phyloP scores from a whole-genome alignment of 2,113 vertebrate genomes.

The Poeciliopsis turrubarensis region DNA sequence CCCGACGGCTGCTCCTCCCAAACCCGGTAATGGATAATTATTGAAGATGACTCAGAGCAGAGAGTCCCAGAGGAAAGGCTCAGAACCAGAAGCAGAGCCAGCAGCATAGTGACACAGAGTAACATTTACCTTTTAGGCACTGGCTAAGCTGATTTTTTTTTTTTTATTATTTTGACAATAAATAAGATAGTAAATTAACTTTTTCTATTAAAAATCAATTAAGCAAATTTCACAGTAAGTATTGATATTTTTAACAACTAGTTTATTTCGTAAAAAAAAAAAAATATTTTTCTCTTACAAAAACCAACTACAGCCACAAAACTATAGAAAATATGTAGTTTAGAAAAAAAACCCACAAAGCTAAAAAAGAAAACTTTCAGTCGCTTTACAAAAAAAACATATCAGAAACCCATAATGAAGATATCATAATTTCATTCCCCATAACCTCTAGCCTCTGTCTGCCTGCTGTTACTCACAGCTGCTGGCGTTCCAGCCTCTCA shows the following conservation, averaged over 20 bases:
- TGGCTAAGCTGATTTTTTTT: slow-evolving; percentile 45
- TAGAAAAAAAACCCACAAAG: neutral
- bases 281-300: slow-evolving; percentile 12
- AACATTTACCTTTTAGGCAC: slow-evolving; percentile 8
- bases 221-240: no score
- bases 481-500: slow-evolving; percentile 49
- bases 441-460: slow-evolving; percentile 10
- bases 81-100: slow-evolving; percentile 64
- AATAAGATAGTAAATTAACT: neutral
- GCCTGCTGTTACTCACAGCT: slow-evolving; percentile 60
- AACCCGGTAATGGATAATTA: slow-evolving; percentile 82
- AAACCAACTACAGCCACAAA: slow-evolving; percentile 4
- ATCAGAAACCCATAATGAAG: slow-evolving; percentile 30
- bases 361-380: slow-evolving; percentile 5
- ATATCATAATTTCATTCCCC: slow-evolving; percentile 19
- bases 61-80: slow-evolving; percentile 38
- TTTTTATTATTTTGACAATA: neutral
- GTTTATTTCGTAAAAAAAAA: neutral
- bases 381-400: slow-evolving; percentile 7
- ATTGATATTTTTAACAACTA: neutral
- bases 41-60: slow-evolving; percentile 47
- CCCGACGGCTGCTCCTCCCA: slow-evolving; percentile 86
- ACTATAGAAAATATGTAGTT: slow-evolving; percentile 6
- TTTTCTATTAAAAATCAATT: neutral
- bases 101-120: slow-evolving; percentile 66